Conservation (phyloP, 2,797 vertebrate species). For the Thaleichthys pacificus region DNA sequence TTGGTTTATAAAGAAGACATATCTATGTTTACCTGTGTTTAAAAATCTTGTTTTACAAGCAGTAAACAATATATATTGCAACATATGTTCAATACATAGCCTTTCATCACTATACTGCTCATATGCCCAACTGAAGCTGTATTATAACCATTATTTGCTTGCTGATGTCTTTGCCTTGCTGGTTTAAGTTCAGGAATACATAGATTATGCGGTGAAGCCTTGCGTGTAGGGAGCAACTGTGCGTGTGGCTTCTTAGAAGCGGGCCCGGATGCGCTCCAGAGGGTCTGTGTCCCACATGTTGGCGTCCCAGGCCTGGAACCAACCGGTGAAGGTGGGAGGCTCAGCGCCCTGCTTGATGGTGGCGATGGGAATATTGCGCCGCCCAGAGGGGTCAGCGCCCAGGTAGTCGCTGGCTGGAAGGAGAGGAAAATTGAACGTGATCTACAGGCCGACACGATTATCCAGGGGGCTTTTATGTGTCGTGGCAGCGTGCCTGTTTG, state of each 20-base stretch:
- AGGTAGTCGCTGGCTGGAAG: slow-evolving; percentile 71
- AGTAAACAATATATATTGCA: not conserved
- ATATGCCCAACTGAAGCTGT: not conserved
- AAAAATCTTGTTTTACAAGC: not conserved
- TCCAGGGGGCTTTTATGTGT: not conserved
- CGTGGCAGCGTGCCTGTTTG: not conserved
- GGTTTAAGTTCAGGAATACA: slow-evolving; percentile 5
- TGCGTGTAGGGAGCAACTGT: slow-evolving; percentile 14
- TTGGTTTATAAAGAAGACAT: not conserved
- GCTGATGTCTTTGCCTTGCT: slow-evolving; percentile 3
- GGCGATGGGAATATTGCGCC: slow-evolving; percentile 49
- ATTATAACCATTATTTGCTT: not conserved
- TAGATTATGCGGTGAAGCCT: slow-evolving; percentile 20
- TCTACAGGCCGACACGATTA: not conserved
- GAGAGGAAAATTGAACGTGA: slow-evolving; percentile 17
- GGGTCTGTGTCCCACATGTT: slow-evolving; percentile 65
- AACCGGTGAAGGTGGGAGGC: slow-evolving; percentile 70
- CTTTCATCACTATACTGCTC: slow-evolving; percentile 1
- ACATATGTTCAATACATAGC: not conserved
- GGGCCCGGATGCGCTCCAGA: slow-evolving; percentile 32
- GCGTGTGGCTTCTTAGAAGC: slow-evolving; percentile 24
- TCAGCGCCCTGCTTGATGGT: slow-evolving; percentile 71
- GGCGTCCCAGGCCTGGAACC: slow-evolving; percentile 78
- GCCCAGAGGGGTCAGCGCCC: slow-evolving; percentile 65
- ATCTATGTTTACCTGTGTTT: not conserved